phyloP scores from a whole-genome alignment of 2,888 invertebrate genomes.

The Cheilosia soror region DNA sequence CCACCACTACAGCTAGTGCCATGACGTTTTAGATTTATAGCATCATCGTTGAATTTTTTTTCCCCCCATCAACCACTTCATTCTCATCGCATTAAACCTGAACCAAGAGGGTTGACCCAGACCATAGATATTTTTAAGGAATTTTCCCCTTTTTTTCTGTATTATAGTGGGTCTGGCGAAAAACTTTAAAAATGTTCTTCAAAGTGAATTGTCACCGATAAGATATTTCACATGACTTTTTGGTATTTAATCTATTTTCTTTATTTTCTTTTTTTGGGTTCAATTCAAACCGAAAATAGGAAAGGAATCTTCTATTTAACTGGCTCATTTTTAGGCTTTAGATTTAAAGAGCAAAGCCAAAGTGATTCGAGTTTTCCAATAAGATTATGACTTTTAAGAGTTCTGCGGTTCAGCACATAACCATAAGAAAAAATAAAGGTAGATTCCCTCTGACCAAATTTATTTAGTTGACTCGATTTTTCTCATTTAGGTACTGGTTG shows the following conservation, averaged over 20 bases:
- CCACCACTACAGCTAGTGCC: background rate
- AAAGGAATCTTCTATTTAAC: too few species aligned
- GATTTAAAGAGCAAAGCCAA: too few species aligned
- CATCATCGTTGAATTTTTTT: background rate
- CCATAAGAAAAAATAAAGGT: too few species aligned
- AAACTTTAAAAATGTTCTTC: slow-evolving; percentile 20
- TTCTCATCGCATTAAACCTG: background rate
- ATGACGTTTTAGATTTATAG: slow-evolving; percentile 6
- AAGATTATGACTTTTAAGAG: too few species aligned
- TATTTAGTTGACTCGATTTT: background rate
- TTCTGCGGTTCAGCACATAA: too few species aligned
- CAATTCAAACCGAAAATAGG: background rate
- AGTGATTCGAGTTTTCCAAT: too few species aligned
- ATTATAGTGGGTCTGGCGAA: background rate
- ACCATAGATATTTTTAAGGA: background rate
- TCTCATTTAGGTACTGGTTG: too few species aligned
- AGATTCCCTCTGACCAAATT: too few species aligned
- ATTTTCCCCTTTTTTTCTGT: background rate
- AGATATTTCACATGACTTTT: slow-evolving; percentile 16
- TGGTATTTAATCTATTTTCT: background rate
- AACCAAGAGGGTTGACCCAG: background rate
- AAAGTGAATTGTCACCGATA: slow-evolving; percentile 3
- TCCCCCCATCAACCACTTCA: background rate
- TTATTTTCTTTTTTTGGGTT: background rate
- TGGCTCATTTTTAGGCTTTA: too few species aligned